These are phyloP conservation scores for Bergia sp. DNA, from an alignment of 92 coral and sea anemone species.

Conservation along the genomic window DNA sequence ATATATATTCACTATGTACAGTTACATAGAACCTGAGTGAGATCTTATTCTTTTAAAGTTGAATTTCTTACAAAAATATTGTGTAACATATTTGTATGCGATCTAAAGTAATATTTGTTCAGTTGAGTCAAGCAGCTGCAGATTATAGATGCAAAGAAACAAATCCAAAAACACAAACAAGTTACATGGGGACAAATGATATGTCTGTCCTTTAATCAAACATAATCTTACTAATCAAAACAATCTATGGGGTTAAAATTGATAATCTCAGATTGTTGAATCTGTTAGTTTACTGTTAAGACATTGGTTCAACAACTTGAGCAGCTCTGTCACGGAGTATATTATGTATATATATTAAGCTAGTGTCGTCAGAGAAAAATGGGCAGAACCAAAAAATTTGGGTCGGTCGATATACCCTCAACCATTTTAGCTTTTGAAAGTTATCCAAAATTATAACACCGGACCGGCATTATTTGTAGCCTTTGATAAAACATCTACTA, in stretches of 20 bases:
- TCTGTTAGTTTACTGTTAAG: neutral
- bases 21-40: neutral
- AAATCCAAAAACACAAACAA: neutral
- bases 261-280: neutral
- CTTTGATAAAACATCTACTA: too few species aligned
- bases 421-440: too few species aligned
- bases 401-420: too few species aligned
- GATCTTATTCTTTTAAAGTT: neutral
- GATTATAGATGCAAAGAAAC: neutral
- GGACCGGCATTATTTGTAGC: too few species aligned
- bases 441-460: too few species aligned
- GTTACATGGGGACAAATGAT: neutral
- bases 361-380: too few species aligned
- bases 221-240: neutral
- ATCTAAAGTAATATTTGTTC: neutral
- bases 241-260: neutral
- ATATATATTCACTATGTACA: neutral
- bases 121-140: neutral
- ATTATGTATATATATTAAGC: too few species aligned
- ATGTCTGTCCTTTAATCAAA: neutral
- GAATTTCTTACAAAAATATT: neutral
- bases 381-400: too few species aligned
- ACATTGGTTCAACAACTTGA: neutral
- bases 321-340: neutral
- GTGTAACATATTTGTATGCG: neutral